Conservation (phyloP, 2,113 vertebrate genomes). For the Pterocles gutturalis region DNA sequence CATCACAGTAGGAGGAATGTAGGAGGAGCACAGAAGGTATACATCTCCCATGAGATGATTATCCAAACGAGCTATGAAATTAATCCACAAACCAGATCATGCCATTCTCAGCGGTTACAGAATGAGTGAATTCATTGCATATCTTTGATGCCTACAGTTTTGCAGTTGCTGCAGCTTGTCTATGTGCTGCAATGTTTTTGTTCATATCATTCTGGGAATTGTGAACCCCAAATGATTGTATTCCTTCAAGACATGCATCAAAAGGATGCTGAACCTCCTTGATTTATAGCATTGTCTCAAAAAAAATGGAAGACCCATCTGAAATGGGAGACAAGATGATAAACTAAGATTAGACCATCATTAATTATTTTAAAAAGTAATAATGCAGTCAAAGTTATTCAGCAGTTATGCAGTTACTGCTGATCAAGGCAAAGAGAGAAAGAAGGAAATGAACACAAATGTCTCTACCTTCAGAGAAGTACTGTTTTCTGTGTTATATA, state of each 20-base stretch:
- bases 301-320: not conserved
- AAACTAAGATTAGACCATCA: not conserved
- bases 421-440: not conserved
- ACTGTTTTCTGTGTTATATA: not conserved
- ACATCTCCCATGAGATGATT: not conserved
- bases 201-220: fast-evolving
- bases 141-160: not conserved
- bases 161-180: not conserved
- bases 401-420: not conserved
- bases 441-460: not conserved
- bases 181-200: not conserved
- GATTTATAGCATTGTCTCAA: not conserved
- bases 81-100: not conserved
- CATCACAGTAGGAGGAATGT: not conserved
- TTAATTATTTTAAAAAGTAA: not conserved
- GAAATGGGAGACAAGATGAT: not conserved
- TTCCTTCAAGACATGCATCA: not conserved
- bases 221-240: not conserved
- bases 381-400: not conserved
- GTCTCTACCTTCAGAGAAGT: not conserved
- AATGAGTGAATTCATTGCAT: not conserved
- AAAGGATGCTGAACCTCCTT: not conserved
- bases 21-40: not conserved
- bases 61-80: not conserved
- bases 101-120: not conserved